Evolutionary conservation across 2,888 invertebrate genomes (phyloP).

Genomic region (Homarus gammarus): DNA sequence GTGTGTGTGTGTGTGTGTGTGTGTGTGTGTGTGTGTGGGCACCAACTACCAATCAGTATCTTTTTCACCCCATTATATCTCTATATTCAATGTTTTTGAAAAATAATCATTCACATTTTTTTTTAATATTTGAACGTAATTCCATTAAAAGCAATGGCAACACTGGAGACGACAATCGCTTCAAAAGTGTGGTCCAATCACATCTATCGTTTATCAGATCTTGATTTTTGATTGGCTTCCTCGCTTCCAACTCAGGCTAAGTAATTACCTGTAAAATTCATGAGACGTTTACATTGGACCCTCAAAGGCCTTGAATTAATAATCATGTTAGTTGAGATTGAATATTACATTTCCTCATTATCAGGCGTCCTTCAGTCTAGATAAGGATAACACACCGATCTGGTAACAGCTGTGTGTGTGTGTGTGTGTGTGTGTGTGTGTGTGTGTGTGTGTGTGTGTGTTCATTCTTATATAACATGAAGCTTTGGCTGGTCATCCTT

Average conservation of each 20-base stretch:
- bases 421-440: neutral
- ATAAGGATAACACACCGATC: neutral
- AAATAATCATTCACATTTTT: no score
- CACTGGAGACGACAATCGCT: neutral
- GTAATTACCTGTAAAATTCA: neutral
- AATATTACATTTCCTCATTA: neutral
- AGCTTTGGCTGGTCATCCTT: no score
- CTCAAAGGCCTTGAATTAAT: neutral
- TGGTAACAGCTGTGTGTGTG: neutral
- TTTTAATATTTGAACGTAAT: slow-evolving; percentile 4
- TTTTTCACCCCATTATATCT: no score
- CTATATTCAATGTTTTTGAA: no score
- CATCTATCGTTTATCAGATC: neutral
- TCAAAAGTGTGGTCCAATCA: neutral
- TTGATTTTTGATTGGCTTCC: neutral
- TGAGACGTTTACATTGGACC: neutral
- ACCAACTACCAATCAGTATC: no score
- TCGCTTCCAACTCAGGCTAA: neutral
- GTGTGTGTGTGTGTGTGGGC: no score
- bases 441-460: neutral
- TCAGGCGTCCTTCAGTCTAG: neutral
- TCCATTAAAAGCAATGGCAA: neutral
- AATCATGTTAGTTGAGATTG: neutral
- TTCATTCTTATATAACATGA: no score
- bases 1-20: no score